Evolutionary conservation across 37 sponge, comb jelly and placozoan species (phyloP), one percentile per base, ranked within the genome.

Genomic region (Aplysina aerophoba): DNA sequence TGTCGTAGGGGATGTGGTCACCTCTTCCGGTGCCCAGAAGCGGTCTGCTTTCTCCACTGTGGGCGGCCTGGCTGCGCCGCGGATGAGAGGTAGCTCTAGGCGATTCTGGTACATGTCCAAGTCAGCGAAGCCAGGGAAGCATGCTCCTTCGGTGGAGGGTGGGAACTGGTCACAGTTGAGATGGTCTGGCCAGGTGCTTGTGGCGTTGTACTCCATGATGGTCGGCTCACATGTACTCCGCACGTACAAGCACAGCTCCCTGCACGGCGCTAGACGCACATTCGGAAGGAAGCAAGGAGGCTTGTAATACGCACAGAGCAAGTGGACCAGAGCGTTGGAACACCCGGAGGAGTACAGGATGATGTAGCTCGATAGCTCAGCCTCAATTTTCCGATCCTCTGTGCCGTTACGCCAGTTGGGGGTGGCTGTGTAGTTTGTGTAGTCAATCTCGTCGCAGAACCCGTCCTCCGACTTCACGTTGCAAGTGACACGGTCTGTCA

Each of bases 101-200:
- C 8, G 14, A 24, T 41, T 39, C 1, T 40, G 39, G 41, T 44
- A 39, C 21, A 24, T 2, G 0, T 40, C 16, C 22, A 40, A 40
- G 6, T 1, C 6, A 22, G 1, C 1, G 15, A 19, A 21, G 4
- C 25, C 2, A 50, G 44, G 53, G 54, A 38, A 41, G 25, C 53
- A 38, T 54, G 20, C 14, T 11, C 53, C 24, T 5, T 12, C 4
- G n/a, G 14, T 36, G n/a, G 3, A 0, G 22, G 8, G 50, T 3
- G 90, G 93, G 34, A 81, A 94, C 20, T 61, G 54, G 21, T 83
- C 71, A 37, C 94, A 94, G 19, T 85, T 83, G 22, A 94, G 66
- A 33, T 88, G 86, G 3, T 74, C 55, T 20, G 94, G 94, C 94
- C 94, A 94, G 2, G 39, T 6, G 19, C 74, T 21, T 0, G 66